Evolutionary conservation across 2,797 vertebrate genomes (phyloP).

Genomic region (Botia almorhae): DNA sequence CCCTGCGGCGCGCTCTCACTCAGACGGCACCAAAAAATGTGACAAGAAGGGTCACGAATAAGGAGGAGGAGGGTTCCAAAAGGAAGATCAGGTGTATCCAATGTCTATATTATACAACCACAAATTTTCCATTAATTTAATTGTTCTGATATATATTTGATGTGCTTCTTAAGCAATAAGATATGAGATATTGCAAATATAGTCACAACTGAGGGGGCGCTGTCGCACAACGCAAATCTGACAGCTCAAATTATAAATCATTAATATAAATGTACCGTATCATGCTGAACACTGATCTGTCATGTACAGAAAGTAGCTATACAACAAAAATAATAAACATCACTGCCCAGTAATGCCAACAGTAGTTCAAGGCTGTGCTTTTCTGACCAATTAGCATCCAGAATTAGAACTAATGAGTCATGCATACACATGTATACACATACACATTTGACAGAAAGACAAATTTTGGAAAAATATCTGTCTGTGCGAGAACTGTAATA

Average conservation of each 20-base stretch:
- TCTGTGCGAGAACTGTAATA: conserved; percentile 37
- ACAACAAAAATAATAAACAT: not conserved
- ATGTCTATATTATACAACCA: conserved; percentile 6
- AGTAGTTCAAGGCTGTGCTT: no score
- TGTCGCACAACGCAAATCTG: not conserved
- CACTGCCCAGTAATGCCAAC: not conserved
- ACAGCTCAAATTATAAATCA: no score
- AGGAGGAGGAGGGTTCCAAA: conserved; percentile 17
- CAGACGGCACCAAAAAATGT: conserved; percentile 71
- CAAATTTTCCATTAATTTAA: not conserved
- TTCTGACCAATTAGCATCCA: not conserved
- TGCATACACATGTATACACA: not conserved
- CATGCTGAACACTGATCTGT: not conserved
- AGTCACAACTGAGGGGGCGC: not conserved
- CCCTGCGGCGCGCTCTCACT: conserved; percentile 60
- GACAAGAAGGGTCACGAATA: conserved; percentile 34
- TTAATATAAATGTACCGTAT: no score
- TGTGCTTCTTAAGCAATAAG: not conserved
- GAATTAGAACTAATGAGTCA: not conserved
- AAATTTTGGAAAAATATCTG: not conserved
- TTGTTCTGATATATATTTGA: not conserved
- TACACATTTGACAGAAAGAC: not conserved
- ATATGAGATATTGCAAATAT: not conserved
- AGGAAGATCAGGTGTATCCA: not conserved
- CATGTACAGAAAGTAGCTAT: not conserved